Percentiles rank a stretch among this genome's conserved stretches.
Conservation (phyloP, 1,140 invertebrate genomes). For the Hermatobates lingyangjiaoensis region DNA sequence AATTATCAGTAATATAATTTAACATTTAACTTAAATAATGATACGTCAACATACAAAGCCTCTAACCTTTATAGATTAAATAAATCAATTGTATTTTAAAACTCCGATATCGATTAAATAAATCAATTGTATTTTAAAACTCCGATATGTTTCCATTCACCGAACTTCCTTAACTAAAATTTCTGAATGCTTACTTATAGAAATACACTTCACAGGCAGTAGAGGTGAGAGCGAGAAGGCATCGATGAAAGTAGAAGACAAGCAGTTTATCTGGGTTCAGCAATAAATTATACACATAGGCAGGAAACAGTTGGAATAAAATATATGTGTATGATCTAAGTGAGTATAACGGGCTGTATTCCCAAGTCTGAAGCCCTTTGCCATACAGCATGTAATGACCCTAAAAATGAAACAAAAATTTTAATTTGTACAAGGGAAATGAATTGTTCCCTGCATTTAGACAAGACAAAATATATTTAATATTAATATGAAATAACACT, state of each 20-base stretch:
- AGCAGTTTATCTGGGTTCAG: conserved; percentile 61
- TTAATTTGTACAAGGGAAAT: neutral
- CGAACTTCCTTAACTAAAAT: no score
- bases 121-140: no score
- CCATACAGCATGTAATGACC: conserved; percentile 65
- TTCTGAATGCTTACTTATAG: conserved; percentile 86
- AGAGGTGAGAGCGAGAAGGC: conserved; percentile 58
- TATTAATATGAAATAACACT: no score
- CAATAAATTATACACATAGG: conserved; percentile 53
- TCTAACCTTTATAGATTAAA: no score
- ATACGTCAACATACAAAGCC: no score
- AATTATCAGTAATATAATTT: no score
- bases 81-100: no score
- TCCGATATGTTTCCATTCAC: no score
- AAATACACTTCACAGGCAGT: conserved; percentile 78
- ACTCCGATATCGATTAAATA: no score
- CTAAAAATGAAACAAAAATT: conserved; percentile 30
- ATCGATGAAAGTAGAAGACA: conserved; percentile 78
- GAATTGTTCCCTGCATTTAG: neutral
- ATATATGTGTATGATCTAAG: conserved; percentile 86
- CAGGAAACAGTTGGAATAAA: conserved; percentile 70
- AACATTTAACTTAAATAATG: no score
- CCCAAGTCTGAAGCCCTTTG: conserved; percentile 94
- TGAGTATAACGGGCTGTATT: conserved; percentile 89
- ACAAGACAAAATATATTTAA: neutral